Percentiles rank a stretch among this genome's conserved stretches.
These are phyloP conservation scores for Cirrhinus mrigala DNA, from an alignment of 2,797 vertebrate species.

Conservation along the genomic window DNA sequence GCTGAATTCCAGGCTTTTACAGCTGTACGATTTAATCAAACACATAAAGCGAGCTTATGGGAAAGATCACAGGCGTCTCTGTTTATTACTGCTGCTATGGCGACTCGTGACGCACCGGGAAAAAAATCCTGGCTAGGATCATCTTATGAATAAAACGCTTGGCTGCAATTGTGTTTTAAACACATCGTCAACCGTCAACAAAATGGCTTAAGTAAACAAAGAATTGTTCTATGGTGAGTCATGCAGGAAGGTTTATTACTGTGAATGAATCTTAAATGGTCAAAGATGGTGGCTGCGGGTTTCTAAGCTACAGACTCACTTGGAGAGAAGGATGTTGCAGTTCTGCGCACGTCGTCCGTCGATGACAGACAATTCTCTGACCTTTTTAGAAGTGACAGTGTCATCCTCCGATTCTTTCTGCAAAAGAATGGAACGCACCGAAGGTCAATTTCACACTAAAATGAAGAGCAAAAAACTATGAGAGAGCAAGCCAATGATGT, in stretches of 20 bases:
- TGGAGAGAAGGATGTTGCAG: slow-evolving; percentile 94
- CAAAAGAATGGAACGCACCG: slow-evolving; percentile 27
- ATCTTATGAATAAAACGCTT: slow-evolving; percentile 49
- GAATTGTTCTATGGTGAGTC: slow-evolving; percentile 56
- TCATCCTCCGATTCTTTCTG: slow-evolving; percentile 88
- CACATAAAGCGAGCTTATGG: neutral
- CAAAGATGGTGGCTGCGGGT: slow-evolving; percentile 15
- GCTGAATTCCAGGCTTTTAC: slow-evolving; percentile 41
- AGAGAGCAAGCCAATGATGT: neutral
- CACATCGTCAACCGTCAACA: slow-evolving; percentile 10
- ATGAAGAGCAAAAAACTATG: neutral
- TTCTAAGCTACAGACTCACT: slow-evolving; percentile 74
- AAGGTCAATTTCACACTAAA: neutral
- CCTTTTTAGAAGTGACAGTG: slow-evolving; percentile 83
- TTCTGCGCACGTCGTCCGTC: slow-evolving; percentile 94
- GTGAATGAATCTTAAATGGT: slow-evolving; percentile 30
- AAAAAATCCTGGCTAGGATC: slow-evolving; percentile 39
- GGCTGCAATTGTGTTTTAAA: slow-evolving; percentile 43
- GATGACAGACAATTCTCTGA: slow-evolving; percentile 93
- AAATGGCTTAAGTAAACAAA: slow-evolving; percentile 52
- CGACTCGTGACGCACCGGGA: slow-evolving; percentile 31
- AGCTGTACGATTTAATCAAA: slow-evolving; percentile 52
- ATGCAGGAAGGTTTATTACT: slow-evolving; percentile 32
- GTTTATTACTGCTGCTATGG: slow-evolving; percentile 53
- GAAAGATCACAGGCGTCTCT: slow-evolving; percentile 32